A percentile compares a stretch with the other conserved stretches of the same genome.
Conservation (phyloP, 2,113 vertebrate genomes). For the Jaculus jaculus region DNA sequence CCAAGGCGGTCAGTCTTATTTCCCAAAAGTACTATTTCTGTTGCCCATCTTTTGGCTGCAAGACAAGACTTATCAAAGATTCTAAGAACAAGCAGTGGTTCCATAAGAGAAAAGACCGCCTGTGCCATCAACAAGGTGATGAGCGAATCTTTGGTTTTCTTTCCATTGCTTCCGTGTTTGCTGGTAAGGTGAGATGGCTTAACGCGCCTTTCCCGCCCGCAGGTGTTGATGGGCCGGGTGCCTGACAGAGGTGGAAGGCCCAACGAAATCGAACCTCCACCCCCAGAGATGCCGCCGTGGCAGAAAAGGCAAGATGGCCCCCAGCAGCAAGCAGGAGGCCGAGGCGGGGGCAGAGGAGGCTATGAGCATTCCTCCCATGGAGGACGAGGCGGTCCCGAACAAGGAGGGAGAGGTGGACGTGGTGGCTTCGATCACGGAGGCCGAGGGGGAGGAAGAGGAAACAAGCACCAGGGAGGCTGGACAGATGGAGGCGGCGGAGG, state of each 20-base stretch:
- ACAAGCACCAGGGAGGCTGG: constrained; percentile 91
- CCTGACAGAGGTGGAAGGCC: constrained; percentile 97
- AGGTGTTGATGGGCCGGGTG: constrained; percentile 98
- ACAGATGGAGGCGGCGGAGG: constrained; percentile 88
- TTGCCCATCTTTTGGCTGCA: constrained; percentile 94
- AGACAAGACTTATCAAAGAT: constrained; percentile 97
- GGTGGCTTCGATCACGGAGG: constrained; percentile 88
- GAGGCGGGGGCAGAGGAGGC: constrained; percentile 90
- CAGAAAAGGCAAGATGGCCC: constrained; percentile 96
- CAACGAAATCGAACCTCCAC: constrained; percentile 97
- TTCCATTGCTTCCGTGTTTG: neutral
- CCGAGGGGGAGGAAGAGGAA: constrained; percentile 89
- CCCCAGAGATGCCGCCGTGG: constrained; percentile 99
- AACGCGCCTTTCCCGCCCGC: constrained; percentile 52
- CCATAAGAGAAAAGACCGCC: constrained; percentile 93
- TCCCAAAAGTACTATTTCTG: constrained; percentile 88
- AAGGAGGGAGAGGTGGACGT: constrained; percentile 87
- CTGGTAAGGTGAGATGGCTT: constrained; percentile 19
- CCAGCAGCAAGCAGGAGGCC: constrained; percentile 87
- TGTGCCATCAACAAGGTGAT: constrained; percentile 98
- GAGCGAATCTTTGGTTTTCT: neutral
- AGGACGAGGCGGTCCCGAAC: constrained; percentile 90
- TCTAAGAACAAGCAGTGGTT: constrained; percentile 95
- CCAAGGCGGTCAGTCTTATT: constrained; percentile 91
- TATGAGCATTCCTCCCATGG: constrained; percentile 89